These are phyloP conservation scores for Montipora capitata DNA, from an alignment of 92 coral and sea anemone species.

Conservation along the genomic window DNA sequence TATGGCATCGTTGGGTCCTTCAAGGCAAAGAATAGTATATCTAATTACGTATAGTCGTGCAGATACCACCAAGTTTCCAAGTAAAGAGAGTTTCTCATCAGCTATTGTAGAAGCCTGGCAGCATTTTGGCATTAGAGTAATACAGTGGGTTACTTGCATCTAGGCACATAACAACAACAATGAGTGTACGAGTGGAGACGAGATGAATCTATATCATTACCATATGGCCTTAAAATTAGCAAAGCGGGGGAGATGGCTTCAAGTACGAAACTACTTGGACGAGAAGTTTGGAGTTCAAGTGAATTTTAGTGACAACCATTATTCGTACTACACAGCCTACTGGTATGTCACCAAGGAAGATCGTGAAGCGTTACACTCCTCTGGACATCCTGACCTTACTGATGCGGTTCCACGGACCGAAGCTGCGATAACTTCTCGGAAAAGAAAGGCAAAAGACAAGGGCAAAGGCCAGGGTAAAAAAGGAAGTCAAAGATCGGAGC, in stretches of 20 bases:
- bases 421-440: background rate
- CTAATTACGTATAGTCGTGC: slow-evolving; percentile 7
- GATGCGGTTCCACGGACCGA: background rate
- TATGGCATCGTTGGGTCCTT: background rate
- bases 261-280: slow-evolving; percentile 7
- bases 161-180: background rate
- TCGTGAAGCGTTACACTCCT: background rate
- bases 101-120: slow-evolving; percentile 6
- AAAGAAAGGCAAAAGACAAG: slow-evolving; percentile 2
- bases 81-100: background rate
- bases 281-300: background rate
- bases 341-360: slow-evolving; percentile 1
- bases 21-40: slow-evolving; percentile 4
- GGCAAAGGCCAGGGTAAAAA: slow-evolving; percentile 2
- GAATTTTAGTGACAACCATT: background rate
- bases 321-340: background rate
- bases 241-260: too few species aligned
- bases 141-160: background rate
- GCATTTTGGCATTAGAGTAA: background rate
- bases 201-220: background rate
- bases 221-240: background rate
- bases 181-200: background rate
- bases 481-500: background rate
- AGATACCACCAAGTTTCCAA: slow-evolving; percentile 5
- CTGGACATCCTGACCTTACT: background rate